These are phyloP conservation scores for Omphaloscelis lunosa DNA, from an alignment of 2,888 invertebrate genomes.

Conservation along the genomic window DNA sequence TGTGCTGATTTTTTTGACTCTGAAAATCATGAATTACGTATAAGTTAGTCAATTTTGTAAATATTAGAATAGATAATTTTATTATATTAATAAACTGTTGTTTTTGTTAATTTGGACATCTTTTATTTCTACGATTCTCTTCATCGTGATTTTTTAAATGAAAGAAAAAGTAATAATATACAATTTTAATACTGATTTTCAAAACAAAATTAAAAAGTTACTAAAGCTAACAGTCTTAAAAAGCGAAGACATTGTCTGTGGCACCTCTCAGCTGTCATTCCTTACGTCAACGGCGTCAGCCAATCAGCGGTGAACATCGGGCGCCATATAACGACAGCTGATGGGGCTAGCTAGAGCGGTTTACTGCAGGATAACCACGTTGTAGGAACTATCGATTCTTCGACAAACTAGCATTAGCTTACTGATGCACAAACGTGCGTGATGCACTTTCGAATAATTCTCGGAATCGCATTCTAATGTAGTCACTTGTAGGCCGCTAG, in stretches of 20 bases:
- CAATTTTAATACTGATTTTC: neutral
- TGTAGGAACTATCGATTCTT: neutral
- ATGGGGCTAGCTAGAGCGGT: neutral
- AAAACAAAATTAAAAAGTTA: neutral
- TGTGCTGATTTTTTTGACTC: no score
- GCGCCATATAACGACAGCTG: neutral
- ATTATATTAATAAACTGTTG: conserved; percentile 28
- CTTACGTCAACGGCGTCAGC: neutral
- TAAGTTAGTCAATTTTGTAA: conserved; percentile 32
- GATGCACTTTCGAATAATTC: no score
- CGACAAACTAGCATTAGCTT: neutral
- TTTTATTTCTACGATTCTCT: conserved; percentile 5
- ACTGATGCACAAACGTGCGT: neutral
- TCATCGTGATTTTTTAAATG: neutral
- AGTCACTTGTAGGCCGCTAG: no score
- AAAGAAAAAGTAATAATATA: neutral
- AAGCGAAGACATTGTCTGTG: conserved; percentile 2
- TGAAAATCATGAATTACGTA: no score
- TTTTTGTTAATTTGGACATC: neutral
- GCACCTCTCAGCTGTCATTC: conserved; percentile 2
- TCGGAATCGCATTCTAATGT: no score
- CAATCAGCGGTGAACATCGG: neutral
- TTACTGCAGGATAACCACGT: neutral
- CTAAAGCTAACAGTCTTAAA: neutral
- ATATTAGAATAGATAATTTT: conserved; percentile 33